These are phyloP conservation scores for Nerophis lumbriciformis DNA, from an alignment of 2,113 vertebrate genomes.

Conservation along the genomic window DNA sequence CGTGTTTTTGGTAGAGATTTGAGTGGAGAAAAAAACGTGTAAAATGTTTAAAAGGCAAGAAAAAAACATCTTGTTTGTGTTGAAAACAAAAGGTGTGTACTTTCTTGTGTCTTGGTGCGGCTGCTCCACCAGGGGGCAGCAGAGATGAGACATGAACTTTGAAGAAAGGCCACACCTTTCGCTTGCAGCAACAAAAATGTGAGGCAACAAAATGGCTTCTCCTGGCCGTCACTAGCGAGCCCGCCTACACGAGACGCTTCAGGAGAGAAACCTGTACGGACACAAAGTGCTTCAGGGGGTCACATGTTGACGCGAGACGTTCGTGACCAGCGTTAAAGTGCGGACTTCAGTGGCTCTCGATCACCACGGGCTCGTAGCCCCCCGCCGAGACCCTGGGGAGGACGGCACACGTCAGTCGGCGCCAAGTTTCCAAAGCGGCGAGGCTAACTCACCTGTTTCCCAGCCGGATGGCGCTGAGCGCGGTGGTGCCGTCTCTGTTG, in stretches of 20 bases:
- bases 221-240: conserved; percentile 41
- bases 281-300: not conserved
- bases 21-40: too few species aligned
- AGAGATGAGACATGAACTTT: not conserved
- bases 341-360: conserved; percentile 86
- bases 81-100: not conserved
- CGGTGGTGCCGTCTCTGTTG: conserved; percentile 87
- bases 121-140: conserved; percentile 56
- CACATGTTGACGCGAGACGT: too few species aligned
- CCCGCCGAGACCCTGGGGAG: conserved; percentile 84
- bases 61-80: too few species aligned
- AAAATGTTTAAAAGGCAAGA: too few species aligned
- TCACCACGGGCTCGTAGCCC: conserved; percentile 92
- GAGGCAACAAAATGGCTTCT: conserved; percentile 15
- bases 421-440: not conserved
- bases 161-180: not conserved
- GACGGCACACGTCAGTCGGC: not conserved
- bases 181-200: not conserved
- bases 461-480: conserved; percentile 85
- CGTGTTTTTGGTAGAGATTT: too few species aligned
- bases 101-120: not conserved
- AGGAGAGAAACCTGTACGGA: conserved; percentile 34
- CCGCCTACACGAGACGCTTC: conserved; percentile 13
- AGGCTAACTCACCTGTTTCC: conserved; percentile 79
- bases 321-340: conserved; percentile 54